Evolutionary conservation across 2,113 vertebrate genomes (phyloP), one percentile per base, ranked within the genome.

Genomic region (Macroglossus sobrinus): DNA sequence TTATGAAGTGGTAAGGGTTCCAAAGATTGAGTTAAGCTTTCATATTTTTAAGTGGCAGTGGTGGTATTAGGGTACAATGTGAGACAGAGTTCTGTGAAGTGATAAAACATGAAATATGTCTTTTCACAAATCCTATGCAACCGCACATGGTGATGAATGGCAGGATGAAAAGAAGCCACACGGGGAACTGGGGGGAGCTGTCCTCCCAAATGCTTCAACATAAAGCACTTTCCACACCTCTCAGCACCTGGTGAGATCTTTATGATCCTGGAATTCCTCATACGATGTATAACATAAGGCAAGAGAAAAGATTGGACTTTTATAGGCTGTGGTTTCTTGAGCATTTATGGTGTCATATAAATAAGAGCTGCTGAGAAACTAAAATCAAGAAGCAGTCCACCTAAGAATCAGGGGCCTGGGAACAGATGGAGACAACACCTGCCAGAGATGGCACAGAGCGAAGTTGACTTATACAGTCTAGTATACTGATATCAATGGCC

Each of bases 361-460:
- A 95, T 84, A n/a, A 95, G 68, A 97, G 88, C 79, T 91, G 84
- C 71, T 91, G 72, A 91, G 82, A 93, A 97, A 64, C 88, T 96
- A 85, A 95, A 96, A 95, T 94, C 91, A 61, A 85, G 3, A 0
- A 91, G 84, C 71, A 40, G 68, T 89, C 64, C 95, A 93, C 85
- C 91, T 97, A 92, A 93, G 91, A 96, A 92, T 78, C 93, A 45
- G 96, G 93, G 84, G 64, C 92, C 94, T 96, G 89, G 84, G 82
- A 96, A 75, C n/a, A 92, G 75, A 97, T 1, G 30, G 97, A 97
- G 97, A 97, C 97, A 94, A 96, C 95, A 69, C 90, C 97, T 92
- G 57, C 74, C 93, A 4, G 79, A 93, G 95, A 97, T 91, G 93
- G 96, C 97, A 92, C 94, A 97, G 95, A 95, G 96, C 92, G 93